These are phyloP conservation scores for Triplophysa tibetana DNA, from an alignment of 2,113 vertebrate genomes.

Conservation along the genomic window DNA sequence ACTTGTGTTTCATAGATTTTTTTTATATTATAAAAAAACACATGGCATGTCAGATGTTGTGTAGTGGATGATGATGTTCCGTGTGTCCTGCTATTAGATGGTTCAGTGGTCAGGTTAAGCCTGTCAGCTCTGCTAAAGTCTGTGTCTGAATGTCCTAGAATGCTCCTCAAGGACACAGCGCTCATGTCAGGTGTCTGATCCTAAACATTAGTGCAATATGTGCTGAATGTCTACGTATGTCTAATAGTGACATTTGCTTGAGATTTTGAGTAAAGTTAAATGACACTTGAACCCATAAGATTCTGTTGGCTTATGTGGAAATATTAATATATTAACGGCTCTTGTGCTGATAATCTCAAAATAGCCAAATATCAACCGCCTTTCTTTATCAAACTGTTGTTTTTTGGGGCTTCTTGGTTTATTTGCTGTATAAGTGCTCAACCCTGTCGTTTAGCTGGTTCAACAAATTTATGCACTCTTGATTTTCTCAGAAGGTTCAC, in stretches of 20 bases:
- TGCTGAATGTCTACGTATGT: neutral
- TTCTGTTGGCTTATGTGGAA: no score
- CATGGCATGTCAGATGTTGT: neutral
- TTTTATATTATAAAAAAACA: conserved; percentile 12
- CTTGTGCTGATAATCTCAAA: no score
- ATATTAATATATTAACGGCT: no score
- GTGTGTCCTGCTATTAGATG: neutral
- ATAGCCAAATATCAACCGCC: no score
- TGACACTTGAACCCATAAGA: no score
- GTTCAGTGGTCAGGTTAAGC: conserved; percentile 7
- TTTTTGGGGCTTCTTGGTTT: neutral
- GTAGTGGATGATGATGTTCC: neutral
- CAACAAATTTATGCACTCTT: conserved; percentile 32
- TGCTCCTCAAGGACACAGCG: neutral
- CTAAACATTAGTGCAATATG: neutral
- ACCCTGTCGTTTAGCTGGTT: neutral
- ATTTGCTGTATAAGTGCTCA: conserved; percentile 8
- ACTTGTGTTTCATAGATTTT: neutral
- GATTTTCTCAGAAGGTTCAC: conserved; percentile 7
- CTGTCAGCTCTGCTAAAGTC: conserved; percentile 8
- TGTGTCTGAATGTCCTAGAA: neutral
- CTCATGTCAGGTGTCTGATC: neutral
- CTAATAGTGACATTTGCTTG: neutral
- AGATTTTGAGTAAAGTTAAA: no score
- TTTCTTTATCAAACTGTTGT: neutral